phyloP scores from a whole-genome alignment of 2,797 vertebrate species.

The Pseudochirops corinnae region DNA sequence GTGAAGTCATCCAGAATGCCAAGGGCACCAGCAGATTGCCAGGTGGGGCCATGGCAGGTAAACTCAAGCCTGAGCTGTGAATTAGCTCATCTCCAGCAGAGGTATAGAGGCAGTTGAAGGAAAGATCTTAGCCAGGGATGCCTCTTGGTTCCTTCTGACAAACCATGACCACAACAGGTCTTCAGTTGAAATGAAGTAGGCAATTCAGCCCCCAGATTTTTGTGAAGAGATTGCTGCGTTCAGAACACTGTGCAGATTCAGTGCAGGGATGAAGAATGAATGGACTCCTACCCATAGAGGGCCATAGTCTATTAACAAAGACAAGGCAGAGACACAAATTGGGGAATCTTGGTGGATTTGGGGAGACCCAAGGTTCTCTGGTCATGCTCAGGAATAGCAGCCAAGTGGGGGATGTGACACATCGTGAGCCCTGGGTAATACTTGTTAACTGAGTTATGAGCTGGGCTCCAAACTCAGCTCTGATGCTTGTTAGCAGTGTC shows the following conservation, averaged over 20 bases:
- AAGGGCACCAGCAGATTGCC: not conserved
- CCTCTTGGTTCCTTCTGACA: not conserved
- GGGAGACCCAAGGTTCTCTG: not conserved
- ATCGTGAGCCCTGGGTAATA: not conserved
- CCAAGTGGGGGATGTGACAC: not conserved
- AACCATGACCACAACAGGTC: not conserved
- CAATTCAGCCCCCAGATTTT: not conserved
- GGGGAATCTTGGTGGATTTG: not conserved
- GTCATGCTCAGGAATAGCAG: not conserved
- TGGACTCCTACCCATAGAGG: no score
- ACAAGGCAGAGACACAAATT: not conserved
- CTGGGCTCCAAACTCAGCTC: not conserved
- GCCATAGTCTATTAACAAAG: not conserved
- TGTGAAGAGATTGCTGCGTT: not conserved
- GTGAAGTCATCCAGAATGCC: not conserved
- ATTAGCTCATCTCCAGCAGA: not conserved
- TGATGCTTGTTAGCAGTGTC: not conserved
- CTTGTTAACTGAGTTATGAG: not conserved
- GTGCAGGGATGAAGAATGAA: not conserved
- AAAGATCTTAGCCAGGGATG: not conserved
- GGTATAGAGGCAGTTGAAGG: not conserved
- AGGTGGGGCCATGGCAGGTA: not conserved
- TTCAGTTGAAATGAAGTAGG: not conserved
- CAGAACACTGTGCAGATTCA: not conserved
- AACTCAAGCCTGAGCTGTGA: not conserved